Conservation (phyloP, 2,113 vertebrate species). For the Marmota flaviventris region DNA sequence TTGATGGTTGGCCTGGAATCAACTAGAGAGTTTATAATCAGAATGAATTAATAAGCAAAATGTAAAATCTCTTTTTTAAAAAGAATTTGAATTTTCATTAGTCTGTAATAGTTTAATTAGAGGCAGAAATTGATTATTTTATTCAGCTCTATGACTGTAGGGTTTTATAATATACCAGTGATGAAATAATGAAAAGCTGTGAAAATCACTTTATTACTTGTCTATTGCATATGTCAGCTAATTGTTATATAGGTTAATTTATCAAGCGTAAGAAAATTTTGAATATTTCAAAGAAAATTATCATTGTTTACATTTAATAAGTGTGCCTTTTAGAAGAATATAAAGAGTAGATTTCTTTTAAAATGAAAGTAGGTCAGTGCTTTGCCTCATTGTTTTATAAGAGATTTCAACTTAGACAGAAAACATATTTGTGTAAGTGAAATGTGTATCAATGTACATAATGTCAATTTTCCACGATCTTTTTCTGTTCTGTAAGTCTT, state of each 20-base stretch:
- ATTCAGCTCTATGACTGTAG: not conserved
- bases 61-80: not conserved
- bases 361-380: constrained; percentile 21
- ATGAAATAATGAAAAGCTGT: constrained; percentile 57
- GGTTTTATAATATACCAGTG: constrained; percentile 22
- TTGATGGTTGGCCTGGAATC: not conserved
- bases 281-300: constrained; percentile 52
- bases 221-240: not conserved
- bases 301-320: constrained; percentile 51
- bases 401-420: constrained; percentile 13
- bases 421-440: constrained; percentile 52
- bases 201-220: constrained; percentile 14
- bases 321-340: constrained; percentile 26
- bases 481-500: not conserved
- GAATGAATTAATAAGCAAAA: constrained; percentile 35
- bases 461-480: not conserved
- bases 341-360: not conserved
- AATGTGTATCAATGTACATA: not conserved
- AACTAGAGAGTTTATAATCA: not conserved
- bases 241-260: constrained; percentile 9
- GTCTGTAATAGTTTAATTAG: constrained; percentile 35
- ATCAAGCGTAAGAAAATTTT: constrained; percentile 18
- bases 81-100: constrained; percentile 47
- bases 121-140: constrained; percentile 54
- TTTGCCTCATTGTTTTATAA: constrained; percentile 58